phyloP scores from a whole-genome alignment of 35 echinoderm and acorn worm species.

The Strongylocentrotus purpuratus region DNA sequence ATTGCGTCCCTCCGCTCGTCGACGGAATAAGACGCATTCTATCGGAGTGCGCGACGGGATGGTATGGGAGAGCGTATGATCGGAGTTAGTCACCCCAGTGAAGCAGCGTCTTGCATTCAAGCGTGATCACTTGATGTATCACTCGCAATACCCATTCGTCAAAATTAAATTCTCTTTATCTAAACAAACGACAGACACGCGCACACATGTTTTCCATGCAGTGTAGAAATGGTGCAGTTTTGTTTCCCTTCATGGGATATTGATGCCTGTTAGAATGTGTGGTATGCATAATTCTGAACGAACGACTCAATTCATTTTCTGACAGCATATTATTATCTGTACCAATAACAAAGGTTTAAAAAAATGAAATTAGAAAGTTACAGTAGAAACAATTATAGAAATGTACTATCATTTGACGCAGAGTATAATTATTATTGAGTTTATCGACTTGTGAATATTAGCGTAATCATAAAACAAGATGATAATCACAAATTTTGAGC shows the following conservation, averaged over 20 bases:
- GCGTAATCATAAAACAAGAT: no score
- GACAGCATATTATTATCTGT: not conserved
- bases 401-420: no score
- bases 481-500: no score
- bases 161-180: constrained; percentile 49
- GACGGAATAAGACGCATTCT: not conserved
- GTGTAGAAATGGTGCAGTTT: not conserved
- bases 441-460: no score
- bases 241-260: not conserved
- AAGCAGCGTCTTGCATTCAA: not conserved
- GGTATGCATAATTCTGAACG: not conserved
- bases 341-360: not conserved
- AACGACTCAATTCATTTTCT: not conserved
- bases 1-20: not conserved
- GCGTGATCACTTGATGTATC: constrained; percentile 31
- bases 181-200: constrained; percentile 29
- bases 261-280: not conserved
- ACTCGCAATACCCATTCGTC: constrained; percentile 5
- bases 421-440: no score
- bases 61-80: not conserved
- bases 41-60: not conserved
- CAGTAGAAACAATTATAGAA: not conserved
- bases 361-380: not conserved
- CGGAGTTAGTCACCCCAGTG: constrained; percentile 4
- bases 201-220: not conserved